Evolutionary conservation across 2,888 invertebrate species (phyloP).

Genomic region (Stegana nigrithorax): DNA sequence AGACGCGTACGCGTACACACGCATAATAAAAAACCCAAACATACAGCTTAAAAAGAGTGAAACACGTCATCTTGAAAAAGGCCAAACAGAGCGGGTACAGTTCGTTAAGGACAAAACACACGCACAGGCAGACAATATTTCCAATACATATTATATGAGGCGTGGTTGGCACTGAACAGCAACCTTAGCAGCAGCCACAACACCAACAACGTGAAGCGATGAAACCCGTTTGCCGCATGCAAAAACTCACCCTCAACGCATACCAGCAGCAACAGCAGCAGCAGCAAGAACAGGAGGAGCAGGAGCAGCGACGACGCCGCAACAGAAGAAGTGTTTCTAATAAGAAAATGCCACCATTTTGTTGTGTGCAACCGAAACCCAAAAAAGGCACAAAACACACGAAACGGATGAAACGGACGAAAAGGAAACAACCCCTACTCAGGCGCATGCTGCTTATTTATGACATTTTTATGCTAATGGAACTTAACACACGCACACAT

Average conservation of each 20-base stretch:
- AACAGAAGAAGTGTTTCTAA: constrained; percentile 50
- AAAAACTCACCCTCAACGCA: constrained; percentile 51
- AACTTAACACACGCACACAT: constrained; percentile 28
- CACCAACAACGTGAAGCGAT: neutral
- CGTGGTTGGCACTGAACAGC: constrained; percentile 44
- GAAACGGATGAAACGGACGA: too few species aligned
- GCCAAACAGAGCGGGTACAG: constrained; percentile 26
- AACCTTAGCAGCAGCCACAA: constrained; percentile 9
- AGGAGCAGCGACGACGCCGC: neutral
- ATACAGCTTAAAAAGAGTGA: neutral
- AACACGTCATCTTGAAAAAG: constrained; percentile 17
- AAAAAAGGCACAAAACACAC: too few species aligned
- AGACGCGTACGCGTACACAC: too few species aligned
- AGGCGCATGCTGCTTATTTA: constrained; percentile 55
- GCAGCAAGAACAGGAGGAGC: constrained; percentile 34
- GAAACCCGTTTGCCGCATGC: constrained; percentile 42
- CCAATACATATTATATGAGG: too few species aligned
- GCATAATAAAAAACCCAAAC: neutral
- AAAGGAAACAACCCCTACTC: constrained; percentile 27
- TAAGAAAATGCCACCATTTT: constrained; percentile 66
- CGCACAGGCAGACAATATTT: constrained; percentile 30
- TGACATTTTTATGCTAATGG: constrained; percentile 62
- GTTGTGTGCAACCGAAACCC: too few species aligned
- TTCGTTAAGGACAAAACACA: constrained; percentile 42
- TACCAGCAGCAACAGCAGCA: too few species aligned